A percentile compares a stretch with the other conserved stretches of the same genome.
phyloP scores from a whole-genome alignment of 37 sponge, comb jelly and placozoan species.

The Axinella damicornis region DNA sequence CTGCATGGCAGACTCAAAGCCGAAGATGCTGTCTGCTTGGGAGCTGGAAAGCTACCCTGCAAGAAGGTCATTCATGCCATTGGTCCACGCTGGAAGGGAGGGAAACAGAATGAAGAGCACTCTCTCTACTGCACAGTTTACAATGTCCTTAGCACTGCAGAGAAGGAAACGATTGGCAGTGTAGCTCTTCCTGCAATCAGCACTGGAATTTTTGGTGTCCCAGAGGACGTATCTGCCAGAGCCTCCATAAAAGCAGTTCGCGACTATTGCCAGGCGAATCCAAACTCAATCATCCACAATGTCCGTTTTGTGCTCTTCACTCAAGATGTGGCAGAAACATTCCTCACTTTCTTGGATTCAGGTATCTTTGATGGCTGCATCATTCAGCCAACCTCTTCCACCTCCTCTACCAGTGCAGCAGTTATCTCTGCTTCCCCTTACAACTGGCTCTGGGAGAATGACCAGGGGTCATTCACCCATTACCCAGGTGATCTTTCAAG shows the following conservation, averaged over 20 bases:
- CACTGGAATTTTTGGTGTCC: constrained; percentile 77
- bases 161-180: constrained; percentile 24
- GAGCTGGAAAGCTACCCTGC: constrained; percentile 73
- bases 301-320: constrained; percentile 49
- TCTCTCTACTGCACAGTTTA: constrained; percentile 40
- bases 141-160: constrained; percentile 30
- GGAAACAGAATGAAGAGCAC: constrained; percentile 24
- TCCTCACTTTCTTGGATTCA: not conserved
- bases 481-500: constrained; percentile 16
- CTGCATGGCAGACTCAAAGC: constrained; percentile 31
- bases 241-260: constrained; percentile 51
- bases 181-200: constrained; percentile 81
- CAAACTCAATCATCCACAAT: constrained; percentile 7
- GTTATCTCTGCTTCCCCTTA: not conserved
- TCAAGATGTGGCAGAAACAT: not conserved
- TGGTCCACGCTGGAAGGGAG: constrained; percentile 77
- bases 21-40: constrained; percentile 69
- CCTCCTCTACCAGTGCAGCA: not conserved
- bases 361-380: not conserved
- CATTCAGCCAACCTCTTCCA: not conserved
- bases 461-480: constrained; percentile 40
- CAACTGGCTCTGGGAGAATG: constrained; percentile 66
- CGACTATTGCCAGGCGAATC: constrained; percentile 31
- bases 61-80: constrained; percentile 85
- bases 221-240: constrained; percentile 60